Evolutionary conservation across 2,113 vertebrate genomes (phyloP).

Genomic region (Scolopax mira): DNA sequence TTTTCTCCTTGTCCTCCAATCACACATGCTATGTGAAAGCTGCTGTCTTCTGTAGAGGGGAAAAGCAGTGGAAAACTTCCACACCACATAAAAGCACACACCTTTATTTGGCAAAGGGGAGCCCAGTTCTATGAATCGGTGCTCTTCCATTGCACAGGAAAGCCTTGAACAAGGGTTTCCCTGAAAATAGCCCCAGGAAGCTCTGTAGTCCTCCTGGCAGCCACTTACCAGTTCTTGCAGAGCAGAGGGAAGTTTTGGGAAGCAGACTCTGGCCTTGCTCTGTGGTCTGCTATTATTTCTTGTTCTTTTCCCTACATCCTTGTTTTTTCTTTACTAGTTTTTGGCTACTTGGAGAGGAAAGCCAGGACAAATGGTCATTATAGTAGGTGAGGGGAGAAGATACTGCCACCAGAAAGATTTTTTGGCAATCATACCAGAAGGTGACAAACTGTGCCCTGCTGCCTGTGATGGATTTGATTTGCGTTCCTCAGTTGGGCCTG

Average conservation of each 20-base stretch:
- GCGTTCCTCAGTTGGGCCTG: not conserved
- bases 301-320: not conserved
- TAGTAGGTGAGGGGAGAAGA: not conserved
- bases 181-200: not conserved
- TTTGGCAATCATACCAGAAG: not conserved
- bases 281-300: not conserved
- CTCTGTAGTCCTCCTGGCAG: not conserved
- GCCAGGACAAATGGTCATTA: not conserved
- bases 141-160: not conserved
- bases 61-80: not conserved
- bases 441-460: not conserved
- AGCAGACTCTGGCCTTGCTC: not conserved
- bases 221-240: not conserved
- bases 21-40: not conserved
- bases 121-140: accelerated
- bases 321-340: not conserved
- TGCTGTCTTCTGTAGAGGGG: not conserved
- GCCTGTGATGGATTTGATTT: not conserved
- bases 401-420: not conserved
- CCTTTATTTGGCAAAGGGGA: not conserved
- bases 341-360: not conserved
- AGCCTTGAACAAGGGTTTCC: not conserved
- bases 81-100: not conserved
- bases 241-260: not conserved
- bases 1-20: not conserved